Evolutionary conservation across 2,888 invertebrate species (phyloP), one percentile per base, ranked within the genome.

Genomic region (Rhimphoctona megacephalus): DNA sequence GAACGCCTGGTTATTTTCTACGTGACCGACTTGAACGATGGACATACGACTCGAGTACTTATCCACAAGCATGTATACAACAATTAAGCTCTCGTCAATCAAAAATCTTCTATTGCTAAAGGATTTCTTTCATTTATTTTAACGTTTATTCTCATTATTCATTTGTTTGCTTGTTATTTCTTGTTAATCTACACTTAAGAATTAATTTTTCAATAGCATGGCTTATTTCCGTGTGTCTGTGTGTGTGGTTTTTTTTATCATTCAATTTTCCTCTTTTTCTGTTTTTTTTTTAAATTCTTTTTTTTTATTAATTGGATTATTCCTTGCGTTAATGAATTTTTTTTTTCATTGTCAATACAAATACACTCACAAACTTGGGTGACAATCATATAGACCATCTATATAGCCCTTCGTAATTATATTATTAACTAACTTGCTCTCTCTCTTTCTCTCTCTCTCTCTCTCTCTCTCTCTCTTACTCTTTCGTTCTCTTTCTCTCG

Each of bases 71-170:
- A 86, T 86, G 86, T 89, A 86, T 87, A 83, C 88, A 81, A 84
- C 81, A 61, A 88, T 87, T 87, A 87, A 88, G 88, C 85, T 88
- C 88, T 87, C 89, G 76, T 83, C 81, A 83, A 88, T 87, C 82
- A 88, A 87, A 87, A 61, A 83, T 39, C 84, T 86, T 88, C 87
- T 88, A 86, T 82, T 57, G 79, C 88, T 89, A 89, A 81, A 74
- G 46, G 76, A 30, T 76, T 76, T 76, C 4, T 61, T 76, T 76
- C 54, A n/a, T 54, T 73, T 77, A 66, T 66, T 49, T 66, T 36
- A 49, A 66, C 49, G 19, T 74, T 76, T 61, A 61, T 76, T 73
- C 61, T 61, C 61, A 61, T 61, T 30, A 61, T 30, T 61, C 61
- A 77, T 39, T 73, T 73, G n/a, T 54, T 73, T 67, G 25, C 61